Percentiles rank a stretch among this genome's conserved stretches.
phyloP scores from a whole-genome alignment of 2,888 invertebrate species.

The Aleiodes testaceus region DNA sequence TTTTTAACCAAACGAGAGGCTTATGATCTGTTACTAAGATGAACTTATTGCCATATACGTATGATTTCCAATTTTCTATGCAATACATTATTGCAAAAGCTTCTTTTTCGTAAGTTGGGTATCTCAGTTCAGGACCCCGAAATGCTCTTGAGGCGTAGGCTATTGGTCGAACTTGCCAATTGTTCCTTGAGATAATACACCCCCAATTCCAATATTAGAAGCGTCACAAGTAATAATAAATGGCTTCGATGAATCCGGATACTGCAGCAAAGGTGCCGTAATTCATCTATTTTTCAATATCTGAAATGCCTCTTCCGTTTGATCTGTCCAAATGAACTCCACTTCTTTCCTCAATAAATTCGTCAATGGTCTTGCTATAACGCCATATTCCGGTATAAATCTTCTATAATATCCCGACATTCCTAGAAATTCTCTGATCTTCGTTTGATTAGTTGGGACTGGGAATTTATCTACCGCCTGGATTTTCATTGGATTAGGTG shows the following conservation, averaged over 20 bases:
- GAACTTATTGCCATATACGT: conserved; percentile 59
- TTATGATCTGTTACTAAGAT: no score
- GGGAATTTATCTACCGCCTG: no score
- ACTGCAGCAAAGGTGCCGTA: conserved; percentile 29
- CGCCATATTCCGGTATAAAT: background rate
- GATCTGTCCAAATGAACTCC: background rate
- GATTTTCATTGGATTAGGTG: no score
- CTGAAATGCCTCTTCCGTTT: background rate
- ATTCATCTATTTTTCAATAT: background rate
- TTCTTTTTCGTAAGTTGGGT: conserved; percentile 33
- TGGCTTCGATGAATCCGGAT: conserved; percentile 25
- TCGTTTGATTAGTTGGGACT: no score
- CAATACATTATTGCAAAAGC: conserved; percentile 28
- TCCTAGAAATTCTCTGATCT: background rate
- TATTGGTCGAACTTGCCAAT: conserved; percentile 39
- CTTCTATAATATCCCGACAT: background rate
- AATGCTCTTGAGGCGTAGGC: conserved; percentile 34
- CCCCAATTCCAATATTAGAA: conserved; percentile 29
- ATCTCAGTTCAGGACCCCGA: background rate
- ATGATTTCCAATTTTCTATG: conserved; percentile 56
- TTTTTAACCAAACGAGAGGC: conserved; percentile 41
- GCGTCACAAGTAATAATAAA: conserved; percentile 41
- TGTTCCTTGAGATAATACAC: conserved; percentile 36
- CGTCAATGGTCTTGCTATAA: background rate
- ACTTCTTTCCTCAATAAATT: background rate